phyloP scores from a whole-genome alignment of 1,140 invertebrate genomes.

The Cotesia vestalis region DNA sequence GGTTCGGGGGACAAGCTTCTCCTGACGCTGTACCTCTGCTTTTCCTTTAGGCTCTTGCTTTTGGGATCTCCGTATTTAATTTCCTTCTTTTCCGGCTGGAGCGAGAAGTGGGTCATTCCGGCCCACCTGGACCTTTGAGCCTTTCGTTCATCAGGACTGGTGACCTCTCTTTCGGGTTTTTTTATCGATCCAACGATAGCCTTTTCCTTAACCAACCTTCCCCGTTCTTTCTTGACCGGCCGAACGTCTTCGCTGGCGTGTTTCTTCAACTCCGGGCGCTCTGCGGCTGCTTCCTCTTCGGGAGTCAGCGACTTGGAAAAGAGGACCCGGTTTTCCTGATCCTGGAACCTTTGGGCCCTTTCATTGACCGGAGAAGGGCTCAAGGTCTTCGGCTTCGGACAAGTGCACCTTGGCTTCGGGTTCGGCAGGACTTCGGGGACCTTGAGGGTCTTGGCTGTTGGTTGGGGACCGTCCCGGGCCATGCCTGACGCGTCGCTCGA shows the following conservation, averaged over 20 bases:
- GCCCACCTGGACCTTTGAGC: slow-evolving; percentile 56
- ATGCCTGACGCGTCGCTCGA: slow-evolving; percentile 60
- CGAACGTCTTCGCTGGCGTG: slow-evolving; percentile 48
- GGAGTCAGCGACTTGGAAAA: slow-evolving; percentile 48
- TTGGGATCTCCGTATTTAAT: slow-evolving; percentile 50
- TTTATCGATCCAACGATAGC: slow-evolving; percentile 40
- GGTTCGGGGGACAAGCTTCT: slow-evolving; percentile 63
- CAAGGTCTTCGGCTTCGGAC: slow-evolving; percentile 52
- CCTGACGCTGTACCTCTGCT: slow-evolving; percentile 60
- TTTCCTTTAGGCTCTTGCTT: slow-evolving; percentile 60
- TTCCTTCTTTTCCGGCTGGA: slow-evolving; percentile 55
- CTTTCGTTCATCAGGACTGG: slow-evolving; percentile 48
- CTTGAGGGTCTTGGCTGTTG: slow-evolving; percentile 50
- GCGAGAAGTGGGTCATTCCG: slow-evolving; percentile 58
- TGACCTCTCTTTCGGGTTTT: slow-evolving; percentile 49
- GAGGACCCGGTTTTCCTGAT: slow-evolving; percentile 47
- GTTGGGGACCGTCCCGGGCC: slow-evolving; percentile 47
- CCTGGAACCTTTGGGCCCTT: slow-evolving; percentile 39
- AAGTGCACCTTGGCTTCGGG: slow-evolving; percentile 59
- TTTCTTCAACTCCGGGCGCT: slow-evolving; percentile 54
- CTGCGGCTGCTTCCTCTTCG: slow-evolving; percentile 35
- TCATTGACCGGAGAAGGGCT: slow-evolving; percentile 39
- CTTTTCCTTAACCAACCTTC: slow-evolving; percentile 36
- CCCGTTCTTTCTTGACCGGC: slow-evolving; percentile 37
- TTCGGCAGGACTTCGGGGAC: slow-evolving; percentile 60